A percentile compares a stretch with the other conserved stretches of the same genome.
These are phyloP conservation scores for Limonius californicus DNA, from an alignment of 1,140 invertebrate species.

Conservation along the genomic window DNA sequence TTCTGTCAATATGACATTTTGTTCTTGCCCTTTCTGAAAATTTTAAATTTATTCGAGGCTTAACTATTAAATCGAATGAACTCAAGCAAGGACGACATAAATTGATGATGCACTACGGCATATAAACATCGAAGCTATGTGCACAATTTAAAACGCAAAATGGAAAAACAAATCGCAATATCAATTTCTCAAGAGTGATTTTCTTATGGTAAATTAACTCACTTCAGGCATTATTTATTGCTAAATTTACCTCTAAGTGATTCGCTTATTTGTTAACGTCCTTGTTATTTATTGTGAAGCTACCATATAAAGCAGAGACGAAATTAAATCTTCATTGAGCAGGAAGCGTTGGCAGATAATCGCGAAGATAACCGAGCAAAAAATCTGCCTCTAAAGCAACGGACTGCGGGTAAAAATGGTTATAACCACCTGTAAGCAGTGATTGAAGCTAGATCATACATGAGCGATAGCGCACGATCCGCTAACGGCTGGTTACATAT, in stretches of 20 bases:
- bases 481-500: slow-evolving; percentile 31
- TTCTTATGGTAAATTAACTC: no score
- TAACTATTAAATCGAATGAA: no score
- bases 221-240: background rate
- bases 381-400: no score
- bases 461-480: slow-evolving; percentile 33
- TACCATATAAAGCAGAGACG: background rate
- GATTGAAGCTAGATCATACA: slow-evolving; percentile 37
- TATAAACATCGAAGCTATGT: no score
- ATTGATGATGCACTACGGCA: no score
- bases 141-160: no score
- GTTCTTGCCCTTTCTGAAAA: no score
- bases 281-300: background rate
- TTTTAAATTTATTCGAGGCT: no score
- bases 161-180: no score
- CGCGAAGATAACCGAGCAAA: slow-evolving; percentile 18
- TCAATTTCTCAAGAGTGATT: no score
- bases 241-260: background rate
- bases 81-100: no score
- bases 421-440: slow-evolving; percentile 21
- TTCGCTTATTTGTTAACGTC: background rate
- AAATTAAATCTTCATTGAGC: background rate
- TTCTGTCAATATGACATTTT: no score
- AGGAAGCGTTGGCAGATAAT: slow-evolving; percentile 15
- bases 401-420: slow-evolving; percentile 14